Conservation (phyloP, 2,888 invertebrate species). For the Hirtodrosophila histrioides region DNA sequence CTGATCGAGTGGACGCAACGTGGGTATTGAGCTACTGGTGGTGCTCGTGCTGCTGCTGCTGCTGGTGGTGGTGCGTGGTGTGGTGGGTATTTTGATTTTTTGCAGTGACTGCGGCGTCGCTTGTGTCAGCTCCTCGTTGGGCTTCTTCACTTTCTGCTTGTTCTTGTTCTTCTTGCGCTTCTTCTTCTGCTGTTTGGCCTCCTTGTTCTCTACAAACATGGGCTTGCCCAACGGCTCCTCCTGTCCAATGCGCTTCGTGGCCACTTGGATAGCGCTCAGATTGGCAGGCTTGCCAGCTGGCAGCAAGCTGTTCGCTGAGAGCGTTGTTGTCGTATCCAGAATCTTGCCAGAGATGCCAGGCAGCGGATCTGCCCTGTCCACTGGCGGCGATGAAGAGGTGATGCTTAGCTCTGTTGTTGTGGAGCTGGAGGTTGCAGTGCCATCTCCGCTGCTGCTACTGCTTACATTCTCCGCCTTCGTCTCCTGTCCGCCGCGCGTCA, state of each 20-base stretch:
- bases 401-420: conserved; percentile 28
- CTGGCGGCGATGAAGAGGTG: not conserved
- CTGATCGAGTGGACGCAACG: conserved; percentile 65
- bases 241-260: conserved; percentile 73
- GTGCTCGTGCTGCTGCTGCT: conserved; percentile 27
- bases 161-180: conserved; percentile 81
- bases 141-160: conserved; percentile 81
- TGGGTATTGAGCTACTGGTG: conserved; percentile 27
- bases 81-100: conserved; percentile 74
- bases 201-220: conserved; percentile 82
- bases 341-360: conserved; percentile 61
- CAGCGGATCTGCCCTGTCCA: conserved; percentile 33
- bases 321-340: conserved; percentile 54
- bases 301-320: conserved; percentile 65
- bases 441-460: conserved; percentile 20
- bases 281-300: conserved; percentile 64
- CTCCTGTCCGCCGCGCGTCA: conserved; percentile 86
- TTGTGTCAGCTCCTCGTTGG: conserved; percentile 65
- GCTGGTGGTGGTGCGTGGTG: conserved; percentile 77
- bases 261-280: conserved; percentile 57
- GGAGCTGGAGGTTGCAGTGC: not conserved
- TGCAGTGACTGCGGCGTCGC: conserved; percentile 55
- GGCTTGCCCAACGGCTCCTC: conserved; percentile 57
- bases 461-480: conserved; percentile 42
- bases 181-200: conserved; percentile 81